These are phyloP conservation scores for Silurus glanis DNA, from an alignment of 2,113 vertebrate species.

Conservation along the genomic window DNA sequence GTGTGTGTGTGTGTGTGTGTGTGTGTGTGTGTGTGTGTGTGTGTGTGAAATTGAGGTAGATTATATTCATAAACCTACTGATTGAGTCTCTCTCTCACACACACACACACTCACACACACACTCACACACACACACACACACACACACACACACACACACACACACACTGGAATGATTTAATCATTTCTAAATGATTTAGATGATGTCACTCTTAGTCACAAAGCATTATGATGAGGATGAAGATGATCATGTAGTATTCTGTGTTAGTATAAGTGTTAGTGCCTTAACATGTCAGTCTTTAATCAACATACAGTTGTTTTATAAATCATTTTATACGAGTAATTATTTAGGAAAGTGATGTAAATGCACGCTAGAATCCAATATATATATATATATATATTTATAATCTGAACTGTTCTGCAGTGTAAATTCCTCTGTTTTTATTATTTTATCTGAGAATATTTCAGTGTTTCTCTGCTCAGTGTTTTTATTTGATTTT, in stretches of 20 bases:
- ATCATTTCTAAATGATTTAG: not conserved
- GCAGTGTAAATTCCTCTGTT: no score
- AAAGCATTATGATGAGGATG: not conserved
- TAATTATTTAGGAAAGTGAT: not conserved
- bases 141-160: not conserved
- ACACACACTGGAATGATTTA: not conserved
- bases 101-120: not conserved
- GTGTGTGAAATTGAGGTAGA: no score
- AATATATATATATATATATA: not conserved
- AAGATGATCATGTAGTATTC: not conserved
- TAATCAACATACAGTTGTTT: not conserved
- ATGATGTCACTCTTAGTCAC: not conserved
- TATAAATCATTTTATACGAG: not conserved
- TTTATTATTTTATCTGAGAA: no score
- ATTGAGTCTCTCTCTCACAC: no score
- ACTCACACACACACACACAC: slow-evolving; percentile 72
- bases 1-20: not conserved
- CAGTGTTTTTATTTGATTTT: no score
- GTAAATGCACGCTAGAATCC: not conserved
- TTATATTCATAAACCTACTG: no score
- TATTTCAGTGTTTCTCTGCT: no score
- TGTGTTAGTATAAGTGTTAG: not conserved
- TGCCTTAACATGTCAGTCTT: not conserved
- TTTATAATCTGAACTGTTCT: no score
- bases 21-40: slow-evolving; percentile 13